phyloP scores from a whole-genome alignment of 2,113 vertebrate species.

The Megaceryle maxima region DNA sequence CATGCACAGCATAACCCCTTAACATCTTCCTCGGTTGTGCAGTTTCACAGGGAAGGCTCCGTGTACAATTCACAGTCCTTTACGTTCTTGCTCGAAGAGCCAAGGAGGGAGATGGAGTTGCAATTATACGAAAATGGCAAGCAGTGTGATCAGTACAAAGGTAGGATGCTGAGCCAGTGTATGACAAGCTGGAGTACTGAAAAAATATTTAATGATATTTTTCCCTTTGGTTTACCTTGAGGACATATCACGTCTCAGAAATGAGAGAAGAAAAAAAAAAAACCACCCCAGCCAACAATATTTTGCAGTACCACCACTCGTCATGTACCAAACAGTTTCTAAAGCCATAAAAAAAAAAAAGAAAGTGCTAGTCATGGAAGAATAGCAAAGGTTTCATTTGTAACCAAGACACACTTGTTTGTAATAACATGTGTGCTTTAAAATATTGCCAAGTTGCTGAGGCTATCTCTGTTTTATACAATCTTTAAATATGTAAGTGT shows the following conservation, averaged over 20 bases:
- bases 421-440: constrained; percentile 34
- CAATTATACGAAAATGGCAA: neutral
- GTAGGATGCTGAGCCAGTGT: neutral
- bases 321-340: neutral
- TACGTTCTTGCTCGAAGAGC: neutral
- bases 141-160: neutral
- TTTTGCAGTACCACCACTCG: neutral
- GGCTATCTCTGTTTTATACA: constrained; percentile 13
- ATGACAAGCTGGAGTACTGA: neutral
- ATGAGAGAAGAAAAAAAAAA: neutral
- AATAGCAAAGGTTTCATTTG: constrained; percentile 13
- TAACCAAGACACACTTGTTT: constrained; percentile 48
- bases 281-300: neutral
- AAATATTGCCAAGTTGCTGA: constrained; percentile 37
- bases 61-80: neutral
- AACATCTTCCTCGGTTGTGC: neutral
- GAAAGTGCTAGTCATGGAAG: neutral
- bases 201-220: constrained; percentile 37
- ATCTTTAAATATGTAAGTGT: constrained; percentile 50
- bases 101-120: constrained; percentile 14
- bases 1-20: neutral
- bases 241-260: neutral
- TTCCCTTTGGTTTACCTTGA: neutral
- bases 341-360: neutral
- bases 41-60: neutral